Conservation (phyloP, 2,113 vertebrate species). For the Gallinago media region DNA sequence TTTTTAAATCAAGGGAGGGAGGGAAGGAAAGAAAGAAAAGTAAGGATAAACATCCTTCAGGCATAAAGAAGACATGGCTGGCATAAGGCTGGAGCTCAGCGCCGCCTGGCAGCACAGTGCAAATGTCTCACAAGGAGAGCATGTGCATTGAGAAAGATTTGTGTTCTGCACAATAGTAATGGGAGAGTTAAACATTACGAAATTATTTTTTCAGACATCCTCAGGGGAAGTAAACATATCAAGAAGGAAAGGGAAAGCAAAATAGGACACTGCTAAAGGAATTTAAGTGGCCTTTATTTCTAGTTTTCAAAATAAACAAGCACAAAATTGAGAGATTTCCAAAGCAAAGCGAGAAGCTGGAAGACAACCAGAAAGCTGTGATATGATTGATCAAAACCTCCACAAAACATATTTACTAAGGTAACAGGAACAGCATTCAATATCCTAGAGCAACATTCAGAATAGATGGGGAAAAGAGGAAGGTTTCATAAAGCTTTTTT, state of each 20-base stretch:
- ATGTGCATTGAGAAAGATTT: rapidly evolving
- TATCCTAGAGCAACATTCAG: not conserved
- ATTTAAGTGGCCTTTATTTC: not conserved
- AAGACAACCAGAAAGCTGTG: slow-evolving; percentile 1
- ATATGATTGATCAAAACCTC: not conserved
- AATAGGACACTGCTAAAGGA: not conserved
- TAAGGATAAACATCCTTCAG: not conserved
- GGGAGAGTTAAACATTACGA: not conserved
- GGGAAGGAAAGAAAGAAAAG: not conserved
- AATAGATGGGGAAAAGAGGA: not conserved
- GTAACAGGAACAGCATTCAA: not conserved
- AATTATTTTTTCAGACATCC: not conserved
- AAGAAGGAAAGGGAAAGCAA: not conserved
- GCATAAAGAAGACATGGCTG: not conserved
- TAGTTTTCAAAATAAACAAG: not conserved
- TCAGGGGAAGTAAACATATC: not conserved
- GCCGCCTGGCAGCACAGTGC: rapidly evolving
- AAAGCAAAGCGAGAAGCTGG: not conserved
- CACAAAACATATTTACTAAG: not conserved
- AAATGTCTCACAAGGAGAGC: not conserved
- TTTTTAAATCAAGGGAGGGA: not conserved
- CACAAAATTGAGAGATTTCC: not conserved
- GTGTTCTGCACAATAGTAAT: rapidly evolving
- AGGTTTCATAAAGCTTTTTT: slow-evolving; percentile 10
- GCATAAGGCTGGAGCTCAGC: not conserved